A percentile compares a stretch with the other conserved stretches of the same genome.
phyloP scores from a whole-genome alignment of 2,797 vertebrate species.

The Cygnus olor region DNA sequence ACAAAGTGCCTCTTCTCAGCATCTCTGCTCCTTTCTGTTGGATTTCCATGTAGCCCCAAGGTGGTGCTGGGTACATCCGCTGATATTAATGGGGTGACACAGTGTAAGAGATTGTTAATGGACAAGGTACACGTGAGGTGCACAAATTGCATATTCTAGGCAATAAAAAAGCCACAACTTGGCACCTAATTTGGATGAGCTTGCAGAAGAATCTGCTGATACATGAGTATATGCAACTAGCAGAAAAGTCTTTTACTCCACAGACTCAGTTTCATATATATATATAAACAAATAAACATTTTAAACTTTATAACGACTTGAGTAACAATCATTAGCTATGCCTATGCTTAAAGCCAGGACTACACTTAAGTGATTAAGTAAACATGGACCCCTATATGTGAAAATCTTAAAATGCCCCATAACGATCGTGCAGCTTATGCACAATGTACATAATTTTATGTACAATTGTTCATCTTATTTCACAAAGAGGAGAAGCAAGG shows the following conservation, averaged over 20 bases:
- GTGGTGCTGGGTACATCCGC: not conserved
- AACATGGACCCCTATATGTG: not conserved
- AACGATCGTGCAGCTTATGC: not conserved
- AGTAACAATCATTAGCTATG: not conserved
- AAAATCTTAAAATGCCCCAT: not conserved
- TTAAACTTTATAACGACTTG: not conserved
- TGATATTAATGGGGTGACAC: not conserved
- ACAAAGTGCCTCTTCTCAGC: not conserved
- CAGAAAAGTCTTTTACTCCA: not conserved
- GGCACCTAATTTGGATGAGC: not conserved
- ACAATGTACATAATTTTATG: not conserved
- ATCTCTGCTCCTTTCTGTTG: not conserved
- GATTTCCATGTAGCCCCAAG: not conserved
- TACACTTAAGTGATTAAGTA: not conserved
- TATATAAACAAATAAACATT: not conserved
- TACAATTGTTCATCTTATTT: not conserved
- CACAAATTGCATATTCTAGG: not conserved
- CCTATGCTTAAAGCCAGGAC: not conserved
- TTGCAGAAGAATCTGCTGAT: not conserved
- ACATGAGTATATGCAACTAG: not conserved
- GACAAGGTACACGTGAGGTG: not conserved
- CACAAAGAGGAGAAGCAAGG: not conserved
- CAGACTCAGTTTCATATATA: not conserved
- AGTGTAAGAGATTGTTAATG: not conserved
- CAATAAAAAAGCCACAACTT: not conserved